These are phyloP conservation scores for Drosophila triauraria DNA, from an alignment of 1,140 invertebrate genomes.

Conservation along the genomic window DNA sequence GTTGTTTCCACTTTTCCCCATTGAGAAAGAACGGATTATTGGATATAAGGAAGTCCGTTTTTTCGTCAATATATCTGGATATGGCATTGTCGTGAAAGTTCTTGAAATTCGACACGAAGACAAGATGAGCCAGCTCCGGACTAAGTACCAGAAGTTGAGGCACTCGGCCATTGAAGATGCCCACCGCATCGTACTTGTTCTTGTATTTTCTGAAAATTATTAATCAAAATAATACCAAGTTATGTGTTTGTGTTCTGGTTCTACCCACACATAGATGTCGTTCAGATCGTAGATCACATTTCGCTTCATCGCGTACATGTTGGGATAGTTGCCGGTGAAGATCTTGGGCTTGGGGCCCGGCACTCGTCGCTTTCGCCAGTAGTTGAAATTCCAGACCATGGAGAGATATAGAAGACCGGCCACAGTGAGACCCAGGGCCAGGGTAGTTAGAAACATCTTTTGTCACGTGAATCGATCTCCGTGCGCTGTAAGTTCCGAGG, in stretches of 20 bases:
- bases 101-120: conserved; percentile 86
- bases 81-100: conserved; percentile 84
- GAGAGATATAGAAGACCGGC: conserved; percentile 64
- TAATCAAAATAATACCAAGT: too few relatives aligned
- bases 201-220: conserved; percentile 47
- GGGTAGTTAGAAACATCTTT: conserved; percentile 45
- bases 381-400: conserved; percentile 77
- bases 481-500: neutral
- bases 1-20: conserved; percentile 87
- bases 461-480: neutral
- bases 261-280: conserved; percentile 64
- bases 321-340: conserved; percentile 77
- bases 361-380: conserved; percentile 77
- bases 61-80: conserved; percentile 59
- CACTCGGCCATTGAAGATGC: conserved; percentile 59
- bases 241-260: fast-evolving
- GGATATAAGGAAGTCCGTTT: conserved; percentile 85
- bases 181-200: conserved; percentile 63
- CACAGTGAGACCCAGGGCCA: conserved; percentile 41
- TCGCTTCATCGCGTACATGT: conserved; percentile 53
- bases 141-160: conserved; percentile 85
- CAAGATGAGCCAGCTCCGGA: conserved; percentile 85
- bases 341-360: conserved; percentile 64
- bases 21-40: conserved; percentile 85
- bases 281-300: conserved; percentile 65